Base-by-base conservation (phyloP, 2,113 vertebrate genomes). In the Scomber japonicus region DNA sequence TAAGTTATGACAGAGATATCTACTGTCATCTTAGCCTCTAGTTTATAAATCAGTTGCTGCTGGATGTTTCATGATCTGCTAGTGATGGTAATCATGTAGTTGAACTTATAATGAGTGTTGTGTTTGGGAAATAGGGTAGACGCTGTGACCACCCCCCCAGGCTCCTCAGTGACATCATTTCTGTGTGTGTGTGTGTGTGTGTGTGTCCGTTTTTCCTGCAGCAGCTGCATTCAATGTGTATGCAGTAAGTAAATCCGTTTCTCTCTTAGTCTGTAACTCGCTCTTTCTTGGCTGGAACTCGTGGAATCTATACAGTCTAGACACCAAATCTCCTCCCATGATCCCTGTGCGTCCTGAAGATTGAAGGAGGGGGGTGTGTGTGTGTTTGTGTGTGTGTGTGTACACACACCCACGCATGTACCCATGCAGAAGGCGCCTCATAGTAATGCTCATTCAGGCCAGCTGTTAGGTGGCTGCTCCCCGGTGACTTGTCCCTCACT, bases 261-360 rank as follows among this genome's bases (percentile, higher is more conserved):
- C 55, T 84, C 51, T 83, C 67, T 69, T 75, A 21, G 71, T 63
- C 62, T 27, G 56, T 70, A 75, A 72, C 76, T 75, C 40, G 49
- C 81, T 78, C 68, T 79, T 82, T 87, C 77, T 83, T 92, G 83
- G 74, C 87, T 93, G 90, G 88, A 93, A 89, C 91, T 80, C 9
- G 71, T 87, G 92, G 91, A 94, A 94, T 94, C 94, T 91, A 87
- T 87, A 84, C 69, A 89, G 92, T 94, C 93, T 94, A 94, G 91
- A 93, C 93, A 91, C 83, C 75, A 92, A 87, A 94, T 88, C 89
- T 92, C 85, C 89, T 88, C 74, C 76, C 64, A 75, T 89, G 91
- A 92, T 93, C 88, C 90, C 81, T 67, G 5, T 71, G 89, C 84
- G 83, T 92, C 83, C 61, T 88, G 73, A 89, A 89, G 84, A 89